Base-by-base conservation (phyloP, 1,140 invertebrate species). In the Maniola jurtina region DNA sequence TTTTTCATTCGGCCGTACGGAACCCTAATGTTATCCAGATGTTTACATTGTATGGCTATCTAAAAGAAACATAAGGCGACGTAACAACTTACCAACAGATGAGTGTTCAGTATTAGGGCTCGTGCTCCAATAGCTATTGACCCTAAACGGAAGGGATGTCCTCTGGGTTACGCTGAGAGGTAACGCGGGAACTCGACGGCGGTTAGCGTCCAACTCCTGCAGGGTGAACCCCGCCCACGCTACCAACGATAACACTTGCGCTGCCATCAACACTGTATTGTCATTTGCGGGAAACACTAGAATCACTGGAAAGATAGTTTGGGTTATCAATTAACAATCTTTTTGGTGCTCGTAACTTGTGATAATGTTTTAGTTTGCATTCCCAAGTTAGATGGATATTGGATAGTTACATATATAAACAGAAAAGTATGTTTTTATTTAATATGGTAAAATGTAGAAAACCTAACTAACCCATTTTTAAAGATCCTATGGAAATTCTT, bases 201-300 rank as follows among this genome's bases (percentile, higher is more conserved):
- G 64, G 0, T 63, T 56, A 0, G 74, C 56, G 48, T 85, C 82
- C 55, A 88, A 61, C 66, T 90, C 86, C 63, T 86, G 88, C 3
- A 90, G 71, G 1, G 75, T 66, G 68, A 90, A 90, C 0, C 88
- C 88, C 0, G 84, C 76, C 88, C 88, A 90, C 6, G 66, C 75
- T 0, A 79, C 62, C 7, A 88, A 55, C 0, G 82, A 64, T 34
- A 90, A 59, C 9, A 82, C 68, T 67, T 90, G 88, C 2, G 79
- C 72, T 0, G 76, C 66, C 80, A 88, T 80, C 11, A 75, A 15
- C 5, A 88, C 85, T 36, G 73, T 71, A 0, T 76, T 75, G 0
- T 90, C 88, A 50, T 88, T 84, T 0, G 88, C 79, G 0, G 88
- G 86, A 52, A 90, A 90, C 34, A 88, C 79, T 40, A 90, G 68